Evolutionary conservation across 1,140 invertebrate species (phyloP).

Genomic region (Penaeus japonicus): DNA sequence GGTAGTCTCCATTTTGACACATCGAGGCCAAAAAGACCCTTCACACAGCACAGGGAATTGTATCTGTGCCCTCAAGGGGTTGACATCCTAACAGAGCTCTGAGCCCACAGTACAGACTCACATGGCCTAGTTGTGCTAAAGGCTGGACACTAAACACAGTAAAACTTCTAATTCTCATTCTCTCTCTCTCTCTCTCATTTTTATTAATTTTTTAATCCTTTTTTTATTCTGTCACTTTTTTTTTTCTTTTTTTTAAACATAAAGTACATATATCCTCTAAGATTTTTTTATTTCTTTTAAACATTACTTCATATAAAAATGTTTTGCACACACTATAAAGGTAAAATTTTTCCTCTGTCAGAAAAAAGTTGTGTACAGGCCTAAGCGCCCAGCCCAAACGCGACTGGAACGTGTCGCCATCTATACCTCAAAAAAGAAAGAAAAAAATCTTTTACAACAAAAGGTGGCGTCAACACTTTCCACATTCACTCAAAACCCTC

Average conservation of each 20-base stretch:
- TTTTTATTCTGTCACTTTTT: not conserved
- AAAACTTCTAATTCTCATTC: no score
- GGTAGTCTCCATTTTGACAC: no score
- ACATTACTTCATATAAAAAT: conserved; percentile 27
- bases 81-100: no score
- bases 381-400: no score
- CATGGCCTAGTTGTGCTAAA: no score
- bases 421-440: not conserved
- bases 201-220: no score
- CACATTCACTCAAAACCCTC: not conserved
- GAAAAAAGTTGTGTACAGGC: not conserved
- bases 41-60: no score
- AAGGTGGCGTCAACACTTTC: not conserved
- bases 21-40: no score
- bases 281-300: not conserved
- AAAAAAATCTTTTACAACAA: not conserved
- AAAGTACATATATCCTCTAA: conserved; percentile 18
- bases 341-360: conserved; percentile 18
- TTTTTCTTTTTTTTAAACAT: not conserved
- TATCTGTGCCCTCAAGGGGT: no score
- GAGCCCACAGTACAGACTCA: no score
- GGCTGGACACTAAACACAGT: no score
- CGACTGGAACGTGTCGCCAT: not conserved
- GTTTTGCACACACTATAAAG: conserved; percentile 22
- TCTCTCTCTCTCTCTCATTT: no score